Evolutionary conservation across 2,888 invertebrate species (phyloP).

Genomic region (Rotaria sp.): DNA sequence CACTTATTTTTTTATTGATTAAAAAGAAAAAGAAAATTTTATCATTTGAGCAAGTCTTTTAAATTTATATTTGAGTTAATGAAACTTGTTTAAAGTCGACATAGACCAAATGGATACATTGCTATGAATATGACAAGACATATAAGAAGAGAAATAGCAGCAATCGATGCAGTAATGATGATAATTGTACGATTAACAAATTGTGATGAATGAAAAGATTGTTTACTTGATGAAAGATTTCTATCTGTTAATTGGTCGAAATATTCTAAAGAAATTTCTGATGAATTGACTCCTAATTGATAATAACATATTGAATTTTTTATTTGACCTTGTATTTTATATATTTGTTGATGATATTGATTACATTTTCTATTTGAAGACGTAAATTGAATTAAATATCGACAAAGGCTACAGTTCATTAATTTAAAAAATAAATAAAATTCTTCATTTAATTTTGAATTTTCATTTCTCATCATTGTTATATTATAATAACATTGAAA

Average conservation of each 20-base stretch:
- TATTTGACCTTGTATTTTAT: neutral
- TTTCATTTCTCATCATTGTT: neutral
- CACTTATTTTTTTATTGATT: too few species aligned
- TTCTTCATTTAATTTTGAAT: neutral
- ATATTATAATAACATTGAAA: neutral
- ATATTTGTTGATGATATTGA: neutral
- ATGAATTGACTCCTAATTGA: neutral
- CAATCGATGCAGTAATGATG: too few species aligned
- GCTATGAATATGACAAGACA: too few species aligned
- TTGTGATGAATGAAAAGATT: neutral
- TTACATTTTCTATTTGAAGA: neutral
- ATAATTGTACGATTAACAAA: neutral
- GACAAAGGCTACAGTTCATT: neutral
- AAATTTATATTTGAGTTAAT: too few species aligned
- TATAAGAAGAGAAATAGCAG: too few species aligned
- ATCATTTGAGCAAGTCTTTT: too few species aligned
- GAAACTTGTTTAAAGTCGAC: too few species aligned
- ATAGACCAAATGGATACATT: too few species aligned
- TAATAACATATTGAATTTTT: neutral
- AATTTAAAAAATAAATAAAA: neutral
- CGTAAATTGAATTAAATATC: neutral
- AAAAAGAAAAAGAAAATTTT: too few species aligned
- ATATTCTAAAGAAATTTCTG: neutral
- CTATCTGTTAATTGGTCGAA: neutral
- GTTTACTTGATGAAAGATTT: neutral